Base-by-base conservation (phyloP, 2,797 vertebrate species). In the Galagoides demidoff region DNA sequence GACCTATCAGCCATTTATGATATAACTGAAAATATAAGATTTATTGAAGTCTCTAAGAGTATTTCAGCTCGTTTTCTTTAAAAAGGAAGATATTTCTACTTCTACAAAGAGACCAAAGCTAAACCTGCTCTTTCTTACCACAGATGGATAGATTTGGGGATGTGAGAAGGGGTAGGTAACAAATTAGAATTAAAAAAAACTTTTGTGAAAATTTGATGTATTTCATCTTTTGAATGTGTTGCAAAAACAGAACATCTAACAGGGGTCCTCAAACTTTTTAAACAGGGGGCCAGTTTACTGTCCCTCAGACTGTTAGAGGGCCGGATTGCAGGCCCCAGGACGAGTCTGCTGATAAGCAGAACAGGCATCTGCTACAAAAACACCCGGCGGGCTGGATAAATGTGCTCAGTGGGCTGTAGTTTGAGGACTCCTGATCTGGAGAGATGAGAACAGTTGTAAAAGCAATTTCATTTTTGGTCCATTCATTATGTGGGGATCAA, bases 171-270 rank as follows among this genome's bases (percentile, higher is more conserved):
- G 27, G 59, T 45, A 25, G 37, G 27, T 57, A 95, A 76, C 31
- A 95, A 88, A 82, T 85, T 77, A 70, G 89, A 90, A 89, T 77
- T 92, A 3, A 66, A 66, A 71, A 92, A 93, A 92, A 5, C 10
- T 59, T 88, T 90, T 82, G 20, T 93, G 61, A 77, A 89, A 91
- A 77, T 59, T 89, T 76, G 34, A 81, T 45, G 19, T 85, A 61
- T 90, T 92, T 94, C 25, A 63, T 55, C 43, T 55, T 94, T 89
- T 88, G 59, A 71, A 59, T 81, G 81, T 63, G 16, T 94, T 94
- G 25, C 82, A 74, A 83, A 95, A 95, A 79, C 71, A 90, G 43
- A 85, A 22, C 55, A 84, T 90, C 11, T 49, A 12, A 11, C 10
- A 49, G 45, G 45, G 10, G 45, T 49, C 45, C 45, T 49, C 45